Evolutionary conservation across 2,888 invertebrate species (phyloP), one percentile per base, ranked within the genome.

Genomic region (Drosophila recens): DNA sequence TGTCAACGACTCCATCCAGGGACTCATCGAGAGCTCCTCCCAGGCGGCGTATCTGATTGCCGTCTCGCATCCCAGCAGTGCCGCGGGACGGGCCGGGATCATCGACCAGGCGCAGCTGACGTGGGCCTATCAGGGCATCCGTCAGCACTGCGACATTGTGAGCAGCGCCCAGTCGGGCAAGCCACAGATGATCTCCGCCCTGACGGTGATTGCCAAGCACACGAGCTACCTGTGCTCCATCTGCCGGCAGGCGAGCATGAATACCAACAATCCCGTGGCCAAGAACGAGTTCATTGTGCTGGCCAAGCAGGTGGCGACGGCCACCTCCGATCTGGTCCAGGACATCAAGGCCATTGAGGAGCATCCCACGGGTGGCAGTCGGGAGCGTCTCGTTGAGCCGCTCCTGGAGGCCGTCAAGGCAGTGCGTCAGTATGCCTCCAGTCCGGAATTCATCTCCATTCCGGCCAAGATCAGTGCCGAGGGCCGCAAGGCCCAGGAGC

Each of bases 211-310:
- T 54, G 99, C 99, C 13, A 98, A 98, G 91, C 98, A 99, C 93
- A 99, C 99, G 0, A 97, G 97, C 75, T 96, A 98, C 9, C 94
- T 99, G 56, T 99, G 99, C 93, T 98, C 98, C 91, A 97, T 98
- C 42, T 99, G 99, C 91, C 95, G 99, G 34, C 95, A 96, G 58
- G 99, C 99, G 0, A 98, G 98, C 34, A 96, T 97, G 75, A 97
- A 97, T 90, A 98, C 98, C 1, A 95, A 94, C 66, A 97, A 97
- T 92, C 97, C 98, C 0, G 96, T 97, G 4, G 98, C 98, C 63
- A 99, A 99, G 93, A 93, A 98, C 36, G 98, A 98, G 93, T 99
- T 99, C 93, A 98, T 99, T 61, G 98, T 99, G 91, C 97, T 98
- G 76, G 99, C 99, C 61, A 98, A 98, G 92, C 98, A 99, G 90